phyloP scores from a whole-genome alignment of 1,140 invertebrate genomes.

The Drosophila burlai region DNA sequence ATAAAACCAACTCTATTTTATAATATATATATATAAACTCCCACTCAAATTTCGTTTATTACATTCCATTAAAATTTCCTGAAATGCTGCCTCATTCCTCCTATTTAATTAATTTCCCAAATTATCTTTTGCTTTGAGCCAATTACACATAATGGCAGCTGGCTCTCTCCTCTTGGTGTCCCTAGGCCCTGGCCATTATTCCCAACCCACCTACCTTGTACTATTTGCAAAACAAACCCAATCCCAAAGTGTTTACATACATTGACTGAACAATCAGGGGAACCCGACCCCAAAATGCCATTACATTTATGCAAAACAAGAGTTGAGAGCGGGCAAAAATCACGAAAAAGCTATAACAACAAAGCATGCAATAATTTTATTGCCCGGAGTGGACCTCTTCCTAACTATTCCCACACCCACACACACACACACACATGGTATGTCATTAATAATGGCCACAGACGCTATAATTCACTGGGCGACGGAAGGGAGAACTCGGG shows the following conservation, averaged over 20 bases:
- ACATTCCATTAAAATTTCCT: not conserved
- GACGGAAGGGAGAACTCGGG: slow-evolving; percentile 1
- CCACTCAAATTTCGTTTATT: not conserved
- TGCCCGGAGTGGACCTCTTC: slow-evolving; percentile 36
- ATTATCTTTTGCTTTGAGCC: slow-evolving; percentile 30
- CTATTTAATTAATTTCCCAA: slow-evolving; percentile 33
- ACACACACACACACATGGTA: slow-evolving; percentile 45
- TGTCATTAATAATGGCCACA: slow-evolving; percentile 80
- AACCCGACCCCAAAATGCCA: slow-evolving; percentile 41
- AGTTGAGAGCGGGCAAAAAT: slow-evolving; percentile 51
- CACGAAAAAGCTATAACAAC: slow-evolving; percentile 78
- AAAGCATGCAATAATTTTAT: slow-evolving; percentile 81
- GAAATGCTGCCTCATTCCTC: not conserved
- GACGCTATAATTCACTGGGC: slow-evolving; percentile 72
- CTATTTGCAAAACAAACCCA: slow-evolving; percentile 44
- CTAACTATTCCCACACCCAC: slow-evolving; percentile 38
- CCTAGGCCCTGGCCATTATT: slow-evolving; percentile 2
- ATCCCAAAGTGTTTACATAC: slow-evolving; percentile 68
- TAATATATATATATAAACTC: not conserved
- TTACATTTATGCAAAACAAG: slow-evolving; percentile 74
- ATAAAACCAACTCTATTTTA: not conserved
- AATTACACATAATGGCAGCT: slow-evolving; percentile 18
- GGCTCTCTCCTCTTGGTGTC: not conserved
- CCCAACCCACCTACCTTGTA: slow-evolving; percentile 15
- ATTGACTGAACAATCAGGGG: slow-evolving; percentile 69